Conservation (phyloP, 2,888 invertebrate genomes). For the Atethmia centrago region DNA sequence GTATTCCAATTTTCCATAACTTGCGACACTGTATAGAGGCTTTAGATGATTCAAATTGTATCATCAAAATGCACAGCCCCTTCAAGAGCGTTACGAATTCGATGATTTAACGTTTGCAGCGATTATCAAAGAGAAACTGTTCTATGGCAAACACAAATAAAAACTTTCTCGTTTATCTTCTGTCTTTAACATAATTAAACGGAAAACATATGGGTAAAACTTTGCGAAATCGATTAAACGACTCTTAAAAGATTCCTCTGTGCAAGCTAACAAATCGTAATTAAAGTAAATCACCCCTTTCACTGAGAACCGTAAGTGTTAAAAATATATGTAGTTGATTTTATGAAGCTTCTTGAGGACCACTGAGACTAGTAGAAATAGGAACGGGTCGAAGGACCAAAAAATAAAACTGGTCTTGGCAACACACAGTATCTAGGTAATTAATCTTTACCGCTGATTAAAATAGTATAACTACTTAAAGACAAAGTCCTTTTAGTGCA, state of each 20-base stretch:
- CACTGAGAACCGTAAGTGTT: conserved; percentile 11
- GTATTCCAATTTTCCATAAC: no score
- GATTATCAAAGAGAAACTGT: conserved; percentile 27
- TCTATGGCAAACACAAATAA: conserved; percentile 34
- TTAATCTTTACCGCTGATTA: not conserved
- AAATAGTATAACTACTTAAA: not conserved
- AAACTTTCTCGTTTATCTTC: conserved; percentile 40
- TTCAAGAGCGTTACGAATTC: not conserved
- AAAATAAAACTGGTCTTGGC: not conserved
- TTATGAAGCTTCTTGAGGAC: not conserved
- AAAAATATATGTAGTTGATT: not conserved
- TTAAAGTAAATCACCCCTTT: conserved; percentile 37
- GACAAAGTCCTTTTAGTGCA: not conserved
- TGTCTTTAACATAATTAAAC: conserved; percentile 36
- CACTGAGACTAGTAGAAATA: conserved; percentile 1
- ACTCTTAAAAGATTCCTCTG: conserved; percentile 46
- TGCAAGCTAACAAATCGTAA: conserved; percentile 26
- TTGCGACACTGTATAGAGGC: no score
- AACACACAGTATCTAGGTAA: not conserved
- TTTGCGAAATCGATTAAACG: conserved; percentile 49
- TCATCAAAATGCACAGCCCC: not conserved
- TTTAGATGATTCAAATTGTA: no score
- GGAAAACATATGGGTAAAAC: conserved; percentile 47
- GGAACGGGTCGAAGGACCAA: not conserved
- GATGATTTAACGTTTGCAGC: not conserved